phyloP scores from a whole-genome alignment of 2,113 vertebrate species.

The Corythornis madagascariensis region DNA sequence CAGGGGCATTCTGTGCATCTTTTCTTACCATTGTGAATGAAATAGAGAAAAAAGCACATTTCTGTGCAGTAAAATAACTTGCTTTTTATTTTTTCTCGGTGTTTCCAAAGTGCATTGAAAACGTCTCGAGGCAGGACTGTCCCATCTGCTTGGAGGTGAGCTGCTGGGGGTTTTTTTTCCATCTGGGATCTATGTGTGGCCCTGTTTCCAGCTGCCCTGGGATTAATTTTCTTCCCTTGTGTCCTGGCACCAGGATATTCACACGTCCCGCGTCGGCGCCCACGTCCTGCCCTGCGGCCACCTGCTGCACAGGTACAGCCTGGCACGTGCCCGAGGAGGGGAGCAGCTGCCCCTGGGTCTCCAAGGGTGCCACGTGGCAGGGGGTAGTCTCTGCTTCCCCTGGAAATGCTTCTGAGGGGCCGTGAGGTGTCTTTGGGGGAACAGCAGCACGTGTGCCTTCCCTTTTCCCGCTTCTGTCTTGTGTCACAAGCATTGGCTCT shows the following conservation, averaged over 20 bases:
- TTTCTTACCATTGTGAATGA: not conserved
- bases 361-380: rapidly evolving
- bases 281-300: slow-evolving; percentile 92
- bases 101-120: slow-evolving; percentile 89
- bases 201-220: not conserved
- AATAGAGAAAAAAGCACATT: not conserved
- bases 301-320: slow-evolving; percentile 89
- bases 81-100: not conserved
- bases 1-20: rapidly evolving
- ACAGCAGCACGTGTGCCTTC: not conserved
- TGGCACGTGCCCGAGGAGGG: not conserved
- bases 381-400: not conserved
- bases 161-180: not conserved
- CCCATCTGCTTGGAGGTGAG: slow-evolving; percentile 95
- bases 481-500: rapidly evolving
- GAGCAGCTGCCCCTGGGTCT: not conserved
- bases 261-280: slow-evolving; percentile 90
- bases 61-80: not conserved
- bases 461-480: not conserved
- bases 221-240: not conserved
- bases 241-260: slow-evolving; percentile 84
- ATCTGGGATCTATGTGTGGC: no score
- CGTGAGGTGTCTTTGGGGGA: no score
- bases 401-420: not conserved
- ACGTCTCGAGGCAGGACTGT: slow-evolving; percentile 95